phyloP scores from a whole-genome alignment of 2,797 vertebrate genomes.

The Spondyliosoma cantharus region DNA sequence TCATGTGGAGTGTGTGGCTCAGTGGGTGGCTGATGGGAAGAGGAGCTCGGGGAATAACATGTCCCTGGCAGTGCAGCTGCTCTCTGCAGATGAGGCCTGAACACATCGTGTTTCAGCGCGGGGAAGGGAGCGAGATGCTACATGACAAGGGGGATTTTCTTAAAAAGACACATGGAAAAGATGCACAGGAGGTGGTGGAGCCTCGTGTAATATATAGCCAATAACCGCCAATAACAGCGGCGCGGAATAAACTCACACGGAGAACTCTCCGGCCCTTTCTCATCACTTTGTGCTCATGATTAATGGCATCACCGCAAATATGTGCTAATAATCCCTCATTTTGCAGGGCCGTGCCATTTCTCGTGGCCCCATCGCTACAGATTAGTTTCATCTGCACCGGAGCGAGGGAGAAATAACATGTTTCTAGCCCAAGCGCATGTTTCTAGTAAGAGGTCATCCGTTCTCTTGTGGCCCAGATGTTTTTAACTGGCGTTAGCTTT shows the following conservation, averaged over 20 bases:
- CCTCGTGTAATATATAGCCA: too few relatives aligned
- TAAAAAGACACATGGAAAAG: conserved; percentile 37
- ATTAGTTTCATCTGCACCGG: conserved; percentile 51
- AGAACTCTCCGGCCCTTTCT: conserved; percentile 11
- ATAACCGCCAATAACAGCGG: conserved; percentile 52
- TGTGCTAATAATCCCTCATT: conserved; percentile 13
- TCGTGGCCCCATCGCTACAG: conserved; percentile 35
- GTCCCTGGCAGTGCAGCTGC: conserved; percentile 67
- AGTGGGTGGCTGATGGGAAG: conserved; percentile 73
- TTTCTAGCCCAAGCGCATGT: conserved; percentile 65
- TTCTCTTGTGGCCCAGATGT: conserved; percentile 78
- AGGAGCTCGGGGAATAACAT: conserved; percentile 55
- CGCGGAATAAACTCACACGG: conserved; percentile 28
- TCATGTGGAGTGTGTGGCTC: conserved; percentile 56
- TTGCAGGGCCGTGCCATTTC: conserved; percentile 21
- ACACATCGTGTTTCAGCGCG: conserved; percentile 32
- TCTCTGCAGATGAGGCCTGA: conserved; percentile 57
- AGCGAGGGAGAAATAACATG: conserved; percentile 68
- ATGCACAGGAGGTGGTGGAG: conserved; percentile 11
- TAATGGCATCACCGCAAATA: conserved; percentile 43
- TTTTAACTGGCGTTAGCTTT: conserved; percentile 70
- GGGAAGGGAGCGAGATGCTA: conserved; percentile 23
- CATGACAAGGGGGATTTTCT: conserved; percentile 40
- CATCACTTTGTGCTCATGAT: conserved; percentile 32
- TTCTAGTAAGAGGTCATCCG: conserved; percentile 76